These are phyloP conservation scores for Callipepla californica DNA, from an alignment of 2,113 vertebrate genomes.

Conservation along the genomic window DNA sequence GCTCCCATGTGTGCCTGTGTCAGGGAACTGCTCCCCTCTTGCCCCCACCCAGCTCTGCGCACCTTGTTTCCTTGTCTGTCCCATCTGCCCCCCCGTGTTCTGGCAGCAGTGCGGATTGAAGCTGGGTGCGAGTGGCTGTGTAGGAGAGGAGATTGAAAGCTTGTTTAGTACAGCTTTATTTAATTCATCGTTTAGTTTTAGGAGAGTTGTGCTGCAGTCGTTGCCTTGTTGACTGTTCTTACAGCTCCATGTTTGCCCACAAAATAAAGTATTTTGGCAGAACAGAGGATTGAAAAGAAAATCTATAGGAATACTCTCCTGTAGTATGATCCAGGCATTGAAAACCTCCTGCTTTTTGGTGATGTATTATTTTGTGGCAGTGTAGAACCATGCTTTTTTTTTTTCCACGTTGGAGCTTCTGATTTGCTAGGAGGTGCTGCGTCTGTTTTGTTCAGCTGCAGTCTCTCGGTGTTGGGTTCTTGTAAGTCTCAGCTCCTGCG, in stretches of 20 bases:
- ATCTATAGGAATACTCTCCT: background rate
- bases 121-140: background rate
- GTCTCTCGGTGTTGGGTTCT: background rate
- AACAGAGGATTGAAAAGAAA: background rate
- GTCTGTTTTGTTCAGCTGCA: background rate
- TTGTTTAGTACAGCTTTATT: conserved; percentile 10
- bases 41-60: background rate
- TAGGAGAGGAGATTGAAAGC: conserved; percentile 19
- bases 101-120: background rate
- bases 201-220: conserved; percentile 4
- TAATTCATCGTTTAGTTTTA: conserved; percentile 30
- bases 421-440: background rate
- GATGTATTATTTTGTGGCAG: background rate
- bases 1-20: background rate
- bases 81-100: background rate
- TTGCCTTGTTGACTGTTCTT: background rate
- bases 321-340: background rate
- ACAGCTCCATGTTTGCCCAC: background rate
- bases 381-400: background rate
- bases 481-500: background rate
- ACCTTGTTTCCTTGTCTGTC: background rate
- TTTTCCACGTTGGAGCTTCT: background rate
- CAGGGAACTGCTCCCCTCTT: background rate
- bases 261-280: conserved; percentile 3
- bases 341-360: background rate